Evolutionary conservation across 53 echinoderm and acorn worm species (phyloP), one percentile per base, ranked within the genome.

Genomic region (Pentamera pediparva): DNA sequence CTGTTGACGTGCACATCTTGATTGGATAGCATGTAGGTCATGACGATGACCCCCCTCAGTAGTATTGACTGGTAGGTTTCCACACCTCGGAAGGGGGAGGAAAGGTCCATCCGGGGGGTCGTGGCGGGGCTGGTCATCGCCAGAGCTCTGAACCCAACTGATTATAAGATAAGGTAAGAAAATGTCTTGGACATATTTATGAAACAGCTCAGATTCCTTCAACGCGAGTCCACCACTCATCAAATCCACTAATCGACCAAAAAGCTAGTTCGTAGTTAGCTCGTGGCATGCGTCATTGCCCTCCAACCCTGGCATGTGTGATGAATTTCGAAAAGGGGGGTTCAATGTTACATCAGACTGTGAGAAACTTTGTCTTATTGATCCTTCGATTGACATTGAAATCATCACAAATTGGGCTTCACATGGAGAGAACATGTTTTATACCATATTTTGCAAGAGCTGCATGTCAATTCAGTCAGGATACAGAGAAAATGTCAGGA

Each of bases 81-180:
- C 63, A 73, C 40, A 12, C 80, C 49, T 18, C 76, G 74, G 6
- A 29, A 54, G 6, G 73, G 32, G 57, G 91, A 11, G 52, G 72
- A 76, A 0, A 98, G 86, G 76, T 78, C 81, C 28, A 98, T 81
- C 24, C 83, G 80, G 25, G 91, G 98, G 1, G 98, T 98, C 22
- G 82, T 98, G 19, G 82, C 83, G 24, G 98, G 91, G 51, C 89
- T 98, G 1, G 88, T 56, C 50, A 84, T 75, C 25, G 79, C 72
- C n/a, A 88, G 45, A 25, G 52, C 73, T 69, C 49, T 19, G 10
- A 69, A 53, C 21, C 76, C 85, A 61, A 37, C 38, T 38, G 49
- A 21, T n/a, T n/a, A n/a, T n/a, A n/a, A 36, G 21, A 15, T 0
- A 25, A 53, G 39, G 30, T 21, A 43, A 19, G 27, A 43, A 38